Evolutionary conservation across 2,888 invertebrate genomes (phyloP).

Genomic region (Carcina quercana): DNA sequence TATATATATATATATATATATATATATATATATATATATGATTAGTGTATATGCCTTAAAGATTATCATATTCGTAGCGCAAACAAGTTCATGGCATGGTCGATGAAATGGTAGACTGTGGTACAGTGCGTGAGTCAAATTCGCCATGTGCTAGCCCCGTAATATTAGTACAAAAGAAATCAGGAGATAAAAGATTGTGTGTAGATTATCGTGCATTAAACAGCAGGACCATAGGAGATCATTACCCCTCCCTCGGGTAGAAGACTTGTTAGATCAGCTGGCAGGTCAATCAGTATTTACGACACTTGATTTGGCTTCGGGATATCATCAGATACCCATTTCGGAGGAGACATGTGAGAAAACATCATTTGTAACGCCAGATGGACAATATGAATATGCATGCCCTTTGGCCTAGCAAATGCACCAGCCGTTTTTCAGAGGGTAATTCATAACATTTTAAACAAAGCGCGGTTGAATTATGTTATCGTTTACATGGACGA

Average conservation of each 20-base stretch:
- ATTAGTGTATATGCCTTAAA: slow-evolving; percentile 19
- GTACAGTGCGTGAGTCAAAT: slow-evolving; percentile 16
- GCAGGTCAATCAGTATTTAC: slow-evolving; percentile 7
- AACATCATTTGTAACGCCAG: slow-evolving; percentile 13
- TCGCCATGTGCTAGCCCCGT: slow-evolving; percentile 22
- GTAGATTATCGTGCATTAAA: slow-evolving; percentile 20
- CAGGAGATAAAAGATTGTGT: slow-evolving; percentile 15
- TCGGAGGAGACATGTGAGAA: slow-evolving; percentile 10
- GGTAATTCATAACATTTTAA: slow-evolving; percentile 15
- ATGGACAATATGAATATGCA: slow-evolving; percentile 12
- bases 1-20: too few relatives aligned
- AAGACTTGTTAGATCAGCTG: slow-evolving; percentile 9
- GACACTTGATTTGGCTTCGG: slow-evolving; percentile 8
- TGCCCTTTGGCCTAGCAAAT: slow-evolving; percentile 21
- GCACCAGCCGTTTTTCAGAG: slow-evolving; percentile 26
- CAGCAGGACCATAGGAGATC: slow-evolving; percentile 14
- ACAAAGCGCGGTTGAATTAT: too few relatives aligned
- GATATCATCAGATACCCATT: slow-evolving; percentile 8
- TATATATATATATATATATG: too few relatives aligned
- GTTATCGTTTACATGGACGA: too few relatives aligned
- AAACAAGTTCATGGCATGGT: slow-evolving; percentile 14
- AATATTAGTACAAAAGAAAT: slow-evolving; percentile 20
- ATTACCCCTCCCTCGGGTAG: slow-evolving; percentile 12
- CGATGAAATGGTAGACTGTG: slow-evolving; percentile 14
- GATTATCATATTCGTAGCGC: slow-evolving; percentile 14